A percentile compares a stretch with the other conserved stretches of the same genome.
Conservation (phyloP, 1,140 invertebrate genomes). For the Pseudoatta argentina region DNA sequence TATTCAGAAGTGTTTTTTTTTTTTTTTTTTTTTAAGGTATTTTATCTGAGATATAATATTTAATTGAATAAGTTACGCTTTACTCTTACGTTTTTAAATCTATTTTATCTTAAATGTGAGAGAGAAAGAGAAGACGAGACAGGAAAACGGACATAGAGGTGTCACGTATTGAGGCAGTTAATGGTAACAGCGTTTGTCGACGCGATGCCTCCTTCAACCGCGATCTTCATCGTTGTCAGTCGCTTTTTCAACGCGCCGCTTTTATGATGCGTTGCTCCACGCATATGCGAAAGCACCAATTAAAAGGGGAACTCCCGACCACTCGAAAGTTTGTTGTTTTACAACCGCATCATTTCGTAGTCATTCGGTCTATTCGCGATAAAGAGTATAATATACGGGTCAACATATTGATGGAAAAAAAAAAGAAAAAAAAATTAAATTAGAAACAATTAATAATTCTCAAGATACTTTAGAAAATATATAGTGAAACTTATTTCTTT, state of each 20-base stretch:
- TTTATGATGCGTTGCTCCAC: constrained; percentile 65
- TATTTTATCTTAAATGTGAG: not conserved
- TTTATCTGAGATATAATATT: not conserved
- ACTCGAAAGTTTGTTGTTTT: constrained; percentile 63
- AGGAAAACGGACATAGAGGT: constrained; percentile 53
- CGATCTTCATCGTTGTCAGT: constrained; percentile 71
- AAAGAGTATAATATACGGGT: not conserved
- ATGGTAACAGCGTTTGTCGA: constrained; percentile 69
- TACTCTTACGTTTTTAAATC: not conserved
- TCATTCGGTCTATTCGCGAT: constrained; percentile 37
- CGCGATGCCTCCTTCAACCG: constrained; percentile 67
- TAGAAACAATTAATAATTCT: constrained; percentile 19
- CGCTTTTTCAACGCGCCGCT: constrained; percentile 72
- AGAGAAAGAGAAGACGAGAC: constrained; percentile 11
- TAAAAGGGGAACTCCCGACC: constrained; percentile 68
- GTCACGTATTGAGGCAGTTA: constrained; percentile 71
- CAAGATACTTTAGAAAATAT: not conserved
- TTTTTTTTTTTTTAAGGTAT: not conserved
- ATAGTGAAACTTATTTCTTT: not conserved
- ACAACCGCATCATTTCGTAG: constrained; percentile 51
- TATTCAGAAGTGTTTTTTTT: not conserved
- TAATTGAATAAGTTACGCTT: not conserved
- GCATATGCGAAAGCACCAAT: constrained; percentile 70
- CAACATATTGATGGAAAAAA: not conserved
- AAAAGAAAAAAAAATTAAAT: constrained; percentile 1